Percentiles rank a stretch among this genome's conserved stretches.
These are phyloP conservation scores for Diorhabda elongata DNA, from an alignment of 1,140 invertebrate genomes.

Conservation along the genomic window DNA sequence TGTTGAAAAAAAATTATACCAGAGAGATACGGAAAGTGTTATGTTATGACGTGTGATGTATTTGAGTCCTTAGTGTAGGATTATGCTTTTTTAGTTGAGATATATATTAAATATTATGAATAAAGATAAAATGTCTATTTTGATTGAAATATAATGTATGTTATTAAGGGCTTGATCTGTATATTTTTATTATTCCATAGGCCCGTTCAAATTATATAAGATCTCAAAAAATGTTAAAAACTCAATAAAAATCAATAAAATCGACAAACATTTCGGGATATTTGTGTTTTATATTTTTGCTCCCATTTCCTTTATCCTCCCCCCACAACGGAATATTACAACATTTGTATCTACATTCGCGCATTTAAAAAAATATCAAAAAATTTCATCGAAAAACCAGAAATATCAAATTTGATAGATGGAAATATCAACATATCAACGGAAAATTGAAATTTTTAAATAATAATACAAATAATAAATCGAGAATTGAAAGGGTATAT, in stretches of 20 bases:
- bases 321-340: too few relatives aligned
- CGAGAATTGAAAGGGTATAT: too few relatives aligned
- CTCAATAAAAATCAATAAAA: conserved; percentile 36
- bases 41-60: background rate
- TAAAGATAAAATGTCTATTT: conserved; percentile 41
- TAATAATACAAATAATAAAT: too few relatives aligned
- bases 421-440: too few relatives aligned
- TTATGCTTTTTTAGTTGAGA: conserved; percentile 24
- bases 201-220: conserved; percentile 29
- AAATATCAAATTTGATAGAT: too few relatives aligned
- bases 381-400: too few relatives aligned
- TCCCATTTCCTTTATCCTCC: too few relatives aligned
- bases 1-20: too few relatives aligned
- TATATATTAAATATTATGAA: conserved; percentile 25
- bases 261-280: conserved; percentile 15
- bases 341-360: too few relatives aligned
- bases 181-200: conserved; percentile 43
- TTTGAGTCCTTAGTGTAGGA: conserved; percentile 17
- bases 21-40: background rate
- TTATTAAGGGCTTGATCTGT: conserved; percentile 39
- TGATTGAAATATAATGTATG: conserved; percentile 43
- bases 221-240: conserved; percentile 37
- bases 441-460: too few relatives aligned
- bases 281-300: too few relatives aligned
- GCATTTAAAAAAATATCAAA: too few relatives aligned